Conservation (phyloP, 2,113 vertebrate species). For the Rhinichthys klamathensis region DNA sequence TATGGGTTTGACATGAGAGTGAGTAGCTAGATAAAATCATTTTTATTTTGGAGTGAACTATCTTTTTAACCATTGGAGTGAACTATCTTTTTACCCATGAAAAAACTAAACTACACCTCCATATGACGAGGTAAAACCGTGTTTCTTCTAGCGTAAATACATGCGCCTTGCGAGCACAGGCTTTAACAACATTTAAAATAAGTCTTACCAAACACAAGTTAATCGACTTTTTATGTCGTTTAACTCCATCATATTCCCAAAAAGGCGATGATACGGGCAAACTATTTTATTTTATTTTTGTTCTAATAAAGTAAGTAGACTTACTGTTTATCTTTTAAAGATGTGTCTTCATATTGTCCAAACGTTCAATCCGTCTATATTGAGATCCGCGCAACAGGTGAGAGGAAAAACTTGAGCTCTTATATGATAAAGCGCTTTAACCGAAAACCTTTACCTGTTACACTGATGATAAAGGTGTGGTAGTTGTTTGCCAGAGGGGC, state of each 20-base stretch:
- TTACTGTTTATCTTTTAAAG: neutral
- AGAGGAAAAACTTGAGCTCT: neutral
- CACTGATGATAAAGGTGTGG: constrained; percentile 73
- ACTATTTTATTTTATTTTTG: neutral
- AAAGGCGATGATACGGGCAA: neutral
- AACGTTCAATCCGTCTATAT: neutral
- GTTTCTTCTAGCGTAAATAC: neutral
- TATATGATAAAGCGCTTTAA: neutral
- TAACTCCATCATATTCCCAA: neutral
- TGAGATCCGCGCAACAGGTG: neutral
- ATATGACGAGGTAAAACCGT: neutral
- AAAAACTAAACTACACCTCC: neutral
- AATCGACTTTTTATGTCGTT: neutral
- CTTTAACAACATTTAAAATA: neutral
- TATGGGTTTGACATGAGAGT: neutral
- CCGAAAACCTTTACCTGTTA: constrained; percentile 70
- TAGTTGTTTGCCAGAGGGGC: constrained; percentile 70
- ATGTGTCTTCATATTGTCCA: neutral
- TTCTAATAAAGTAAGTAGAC: neutral
- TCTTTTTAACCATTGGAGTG: neutral
- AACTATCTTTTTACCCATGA: neutral
- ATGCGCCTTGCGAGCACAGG: neutral
- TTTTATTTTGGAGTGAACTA: neutral
- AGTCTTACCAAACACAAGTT: neutral
- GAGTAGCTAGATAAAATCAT: neutral